Base-by-base conservation (phyloP, 2,888 invertebrate species). In the Drosophila infuscata region DNA sequence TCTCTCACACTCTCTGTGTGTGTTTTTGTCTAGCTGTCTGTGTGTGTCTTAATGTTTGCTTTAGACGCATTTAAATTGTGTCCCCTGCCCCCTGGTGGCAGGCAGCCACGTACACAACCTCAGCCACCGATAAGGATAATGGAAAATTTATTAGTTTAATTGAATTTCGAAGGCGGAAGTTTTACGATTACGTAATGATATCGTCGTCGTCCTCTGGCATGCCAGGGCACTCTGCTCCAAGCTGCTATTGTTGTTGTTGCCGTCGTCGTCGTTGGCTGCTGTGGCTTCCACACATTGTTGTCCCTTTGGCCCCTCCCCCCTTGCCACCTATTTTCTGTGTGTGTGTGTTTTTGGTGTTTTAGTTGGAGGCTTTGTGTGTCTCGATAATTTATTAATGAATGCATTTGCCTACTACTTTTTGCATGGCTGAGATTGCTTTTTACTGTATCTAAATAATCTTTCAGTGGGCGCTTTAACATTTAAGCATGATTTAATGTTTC, bases 101-200 rank as follows among this genome's bases (percentile, higher is more conserved):
- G 32, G 32, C 69, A 51, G 38, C 46, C 59, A 69, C 56, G 49
- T 53, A 62, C 71, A 75, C 74, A 75, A 70, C 60, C 67, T 56
- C 74, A 70, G 67, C 84, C 86, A 89, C 84, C 88, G 90, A 89
- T 89, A 89, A 88, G 89, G 89, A 90, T 89, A 89, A 89, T 90
- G 83, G 81, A 90, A 91, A 91, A 91, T 89, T 91, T 91, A 91
- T 89, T 90, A 91, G 79, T 91, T 91, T 91, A 91, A 91, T 91
- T 91, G 91, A 91, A 91, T 91, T 91, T 91, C 90, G 85, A 89
- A 91, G 89, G 90, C 88, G 84, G 89, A 88, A 87, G 87, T 87
- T 88, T 88, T 87, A 88, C 84, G 88, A 83, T 78, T 84, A 84
- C 83, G 86, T 87, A 86, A 88, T 87, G 83, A 83, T 88, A 83